A percentile compares a stretch with the other conserved stretches of the same genome.
Conservation (phyloP, 2,888 invertebrate genomes). For the Acanthoscelides obtectus region DNA sequence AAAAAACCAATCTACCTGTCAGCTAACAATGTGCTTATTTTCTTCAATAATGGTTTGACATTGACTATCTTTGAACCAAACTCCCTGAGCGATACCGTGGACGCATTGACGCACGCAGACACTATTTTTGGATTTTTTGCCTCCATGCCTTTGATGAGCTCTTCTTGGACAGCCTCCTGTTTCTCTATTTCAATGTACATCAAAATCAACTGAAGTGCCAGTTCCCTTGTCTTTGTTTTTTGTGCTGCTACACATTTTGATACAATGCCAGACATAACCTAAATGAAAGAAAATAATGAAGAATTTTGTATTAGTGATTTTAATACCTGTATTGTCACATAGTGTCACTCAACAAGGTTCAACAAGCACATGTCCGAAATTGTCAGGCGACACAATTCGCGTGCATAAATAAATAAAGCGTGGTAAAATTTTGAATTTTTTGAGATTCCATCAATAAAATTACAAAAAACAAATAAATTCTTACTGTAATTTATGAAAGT, state of each 20-base stretch:
- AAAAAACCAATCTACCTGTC: slow-evolving; percentile 47
- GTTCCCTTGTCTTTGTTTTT: slow-evolving; percentile 85
- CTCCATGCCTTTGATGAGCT: slow-evolving; percentile 88
- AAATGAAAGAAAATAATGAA: no score
- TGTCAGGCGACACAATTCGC: no score
- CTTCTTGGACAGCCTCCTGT: slow-evolving; percentile 83
- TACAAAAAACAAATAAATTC: no score
- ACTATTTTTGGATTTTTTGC: slow-evolving; percentile 96
- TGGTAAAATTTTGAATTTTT: no score
- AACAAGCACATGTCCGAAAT: no score
- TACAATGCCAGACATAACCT: slow-evolving; percentile 64
- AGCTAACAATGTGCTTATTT: slow-evolving; percentile 76
- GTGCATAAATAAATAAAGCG: no score
- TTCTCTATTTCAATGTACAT: slow-evolving; percentile 97
- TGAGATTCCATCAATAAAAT: no score
- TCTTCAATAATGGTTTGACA: slow-evolving; percentile 85
- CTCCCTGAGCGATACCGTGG: slow-evolving; percentile 74
- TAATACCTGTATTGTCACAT: no score
- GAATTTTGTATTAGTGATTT: no score
- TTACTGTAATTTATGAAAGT: no score
- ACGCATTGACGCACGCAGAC: slow-evolving; percentile 71
- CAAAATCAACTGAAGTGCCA: slow-evolving; percentile 81
- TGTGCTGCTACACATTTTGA: slow-evolving; percentile 90
- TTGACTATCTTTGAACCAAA: slow-evolving; percentile 90
- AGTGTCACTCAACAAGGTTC: no score